Evolutionary conservation across 2,113 vertebrate species (phyloP).

Genomic region (Odobenus rosmarus): DNA sequence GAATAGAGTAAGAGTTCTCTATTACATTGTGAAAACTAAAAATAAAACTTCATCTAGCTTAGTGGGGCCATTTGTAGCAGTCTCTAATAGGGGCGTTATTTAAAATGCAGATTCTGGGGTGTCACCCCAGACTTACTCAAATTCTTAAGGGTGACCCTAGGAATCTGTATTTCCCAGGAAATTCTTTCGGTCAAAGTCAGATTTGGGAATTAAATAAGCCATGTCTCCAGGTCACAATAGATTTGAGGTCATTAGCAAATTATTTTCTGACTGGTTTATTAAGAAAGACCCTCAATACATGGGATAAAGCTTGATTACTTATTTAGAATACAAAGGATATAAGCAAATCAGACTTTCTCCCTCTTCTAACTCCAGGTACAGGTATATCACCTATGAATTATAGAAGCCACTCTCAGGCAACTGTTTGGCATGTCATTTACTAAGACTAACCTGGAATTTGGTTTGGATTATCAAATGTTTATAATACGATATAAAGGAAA

Average conservation of each 20-base stretch:
- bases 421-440: background rate
- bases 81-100: background rate
- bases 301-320: background rate
- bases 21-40: background rate
- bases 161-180: slow-evolving; percentile 30
- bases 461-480: background rate
- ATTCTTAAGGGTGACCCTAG: background rate
- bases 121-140: background rate
- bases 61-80: background rate
- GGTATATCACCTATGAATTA: background rate
- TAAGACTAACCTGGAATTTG: slow-evolving; percentile 27
- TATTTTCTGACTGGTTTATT: slow-evolving; percentile 29
- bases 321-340: slow-evolving; percentile 12
- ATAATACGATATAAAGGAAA: slow-evolving; percentile 14
- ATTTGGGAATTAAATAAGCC: slow-evolving; percentile 2
- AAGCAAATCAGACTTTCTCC: background rate
- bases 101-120: slow-evolving; percentile 12
- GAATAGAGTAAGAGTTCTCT: background rate
- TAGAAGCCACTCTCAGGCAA: background rate
- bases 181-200: background rate
- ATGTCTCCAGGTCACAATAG: background rate
- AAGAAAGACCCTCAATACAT: background rate
- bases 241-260: slow-evolving; percentile 29
- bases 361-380: background rate
- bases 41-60: background rate